Conservation (phyloP, 2,888 invertebrate genomes). For the Plutella xylostella region DNA sequence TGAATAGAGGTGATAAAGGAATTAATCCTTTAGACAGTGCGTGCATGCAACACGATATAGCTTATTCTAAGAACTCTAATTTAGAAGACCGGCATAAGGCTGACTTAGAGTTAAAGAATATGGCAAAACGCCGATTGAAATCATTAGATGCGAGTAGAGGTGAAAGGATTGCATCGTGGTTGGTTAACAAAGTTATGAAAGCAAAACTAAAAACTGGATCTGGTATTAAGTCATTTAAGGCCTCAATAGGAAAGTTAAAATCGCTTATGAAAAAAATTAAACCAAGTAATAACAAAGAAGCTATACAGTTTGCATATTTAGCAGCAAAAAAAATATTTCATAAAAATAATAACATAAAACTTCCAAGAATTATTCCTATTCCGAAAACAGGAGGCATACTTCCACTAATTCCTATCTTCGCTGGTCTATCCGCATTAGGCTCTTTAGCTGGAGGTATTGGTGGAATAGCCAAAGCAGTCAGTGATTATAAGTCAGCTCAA, state of each 20-base stretch:
- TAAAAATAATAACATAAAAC: slow-evolving; percentile 18
- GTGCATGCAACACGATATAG: slow-evolving; percentile 12
- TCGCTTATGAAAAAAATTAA: slow-evolving; percentile 15
- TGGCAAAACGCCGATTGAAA: slow-evolving; percentile 22
- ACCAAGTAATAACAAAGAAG: slow-evolving; percentile 15
- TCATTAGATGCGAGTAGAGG: slow-evolving; percentile 10
- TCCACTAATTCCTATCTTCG: slow-evolving; percentile 32
- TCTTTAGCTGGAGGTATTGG: slow-evolving; percentile 32
- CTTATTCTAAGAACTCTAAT: slow-evolving; percentile 12
- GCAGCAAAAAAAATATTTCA: slow-evolving; percentile 14
- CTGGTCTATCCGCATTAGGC: slow-evolving; percentile 29
- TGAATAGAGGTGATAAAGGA: slow-evolving; percentile 29
- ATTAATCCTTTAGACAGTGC: slow-evolving; percentile 11
- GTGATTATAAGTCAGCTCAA: slow-evolving; percentile 27
- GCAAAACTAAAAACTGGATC: slow-evolving; percentile 19
- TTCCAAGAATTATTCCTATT: slow-evolving; percentile 27
- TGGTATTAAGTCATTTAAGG: neutral
- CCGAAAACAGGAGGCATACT: slow-evolving; percentile 32
- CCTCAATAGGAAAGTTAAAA: slow-evolving; percentile 8
- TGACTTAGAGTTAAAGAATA: slow-evolving; percentile 28
- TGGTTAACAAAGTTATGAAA: slow-evolving; percentile 13
- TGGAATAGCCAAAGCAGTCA: slow-evolving; percentile 27
- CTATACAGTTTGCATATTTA: slow-evolving; percentile 15
- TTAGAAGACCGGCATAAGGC: slow-evolving; percentile 26
- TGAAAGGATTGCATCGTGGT: slow-evolving; percentile 11